phyloP scores from a whole-genome alignment of 2,888 invertebrate genomes.

The Cryptus armator region DNA sequence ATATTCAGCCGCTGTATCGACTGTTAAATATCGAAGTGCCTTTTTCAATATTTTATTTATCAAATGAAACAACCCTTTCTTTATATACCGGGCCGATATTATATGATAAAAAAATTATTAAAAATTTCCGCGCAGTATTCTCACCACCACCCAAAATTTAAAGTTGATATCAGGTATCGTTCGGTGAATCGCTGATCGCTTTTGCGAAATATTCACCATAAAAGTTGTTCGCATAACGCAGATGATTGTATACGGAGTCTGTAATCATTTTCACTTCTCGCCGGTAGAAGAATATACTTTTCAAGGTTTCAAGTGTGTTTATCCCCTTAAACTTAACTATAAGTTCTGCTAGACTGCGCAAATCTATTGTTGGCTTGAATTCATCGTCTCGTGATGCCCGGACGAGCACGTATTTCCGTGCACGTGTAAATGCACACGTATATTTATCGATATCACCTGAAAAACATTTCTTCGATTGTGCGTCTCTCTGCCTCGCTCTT shows the following conservation, averaged over 20 bases:
- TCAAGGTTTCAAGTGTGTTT: not conserved
- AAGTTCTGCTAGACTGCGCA: constrained; percentile 54
- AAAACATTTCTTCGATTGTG: constrained; percentile 25
- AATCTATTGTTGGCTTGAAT: constrained; percentile 66
- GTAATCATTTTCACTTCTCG: not conserved
- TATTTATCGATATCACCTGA: constrained; percentile 34
- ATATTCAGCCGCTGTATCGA: not conserved
- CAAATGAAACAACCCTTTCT: no score
- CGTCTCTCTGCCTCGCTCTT: not conserved
- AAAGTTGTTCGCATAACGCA: no score
- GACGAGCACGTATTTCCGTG: constrained; percentile 35
- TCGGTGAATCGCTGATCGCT: no score
- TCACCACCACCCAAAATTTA: no score
- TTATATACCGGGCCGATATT: no score
- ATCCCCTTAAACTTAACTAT: constrained; percentile 21
- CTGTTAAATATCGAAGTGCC: no score
- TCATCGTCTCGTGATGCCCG: constrained; percentile 51
- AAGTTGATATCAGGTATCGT: no score
- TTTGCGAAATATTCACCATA: no score
- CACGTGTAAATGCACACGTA: constrained; percentile 34
- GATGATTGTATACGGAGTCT: not conserved
- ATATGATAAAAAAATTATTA: no score
- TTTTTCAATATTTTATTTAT: no score
- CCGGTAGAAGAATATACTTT: not conserved
- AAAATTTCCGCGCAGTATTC: no score